Evolutionary conservation across 2,113 vertebrate species (phyloP).

Genomic region (Lepus americanus): DNA sequence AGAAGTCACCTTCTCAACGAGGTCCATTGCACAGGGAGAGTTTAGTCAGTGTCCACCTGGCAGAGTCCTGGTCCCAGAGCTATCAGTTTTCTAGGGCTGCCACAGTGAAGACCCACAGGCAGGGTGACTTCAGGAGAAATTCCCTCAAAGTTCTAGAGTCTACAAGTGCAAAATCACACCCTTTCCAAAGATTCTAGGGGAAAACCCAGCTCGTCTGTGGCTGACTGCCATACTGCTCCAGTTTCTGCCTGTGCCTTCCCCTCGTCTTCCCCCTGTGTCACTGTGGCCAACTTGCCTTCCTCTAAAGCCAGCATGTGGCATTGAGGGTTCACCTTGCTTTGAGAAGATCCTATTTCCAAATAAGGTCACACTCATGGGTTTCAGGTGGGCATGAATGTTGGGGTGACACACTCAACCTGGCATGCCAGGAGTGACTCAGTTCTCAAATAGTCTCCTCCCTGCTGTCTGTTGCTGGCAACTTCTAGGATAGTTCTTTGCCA

Average conservation of each 20-base stretch:
- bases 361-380: background rate
- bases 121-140: background rate
- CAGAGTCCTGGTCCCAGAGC: background rate
- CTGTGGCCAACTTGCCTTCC: background rate
- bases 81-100: too few relatives aligned
- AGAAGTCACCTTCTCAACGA: background rate
- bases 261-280: background rate
- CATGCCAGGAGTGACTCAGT: background rate
- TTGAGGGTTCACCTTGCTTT: background rate
- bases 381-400: background rate
- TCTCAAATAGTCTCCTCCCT: background rate
- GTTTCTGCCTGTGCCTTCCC: background rate
- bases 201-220: background rate
- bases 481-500: too few relatives aligned
- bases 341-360: background rate
- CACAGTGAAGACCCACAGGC: background rate
- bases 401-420: background rate
- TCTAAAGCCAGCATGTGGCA: background rate
- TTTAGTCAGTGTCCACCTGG: background rate
- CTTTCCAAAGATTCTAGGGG: too few relatives aligned
- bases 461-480: too few relatives aligned
- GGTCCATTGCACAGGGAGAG: background rate
- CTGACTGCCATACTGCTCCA: background rate
- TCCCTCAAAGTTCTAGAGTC: background rate
- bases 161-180: background rate